phyloP scores from a whole-genome alignment of 2,797 vertebrate species.

The Lagorchestes hirsutus region DNA sequence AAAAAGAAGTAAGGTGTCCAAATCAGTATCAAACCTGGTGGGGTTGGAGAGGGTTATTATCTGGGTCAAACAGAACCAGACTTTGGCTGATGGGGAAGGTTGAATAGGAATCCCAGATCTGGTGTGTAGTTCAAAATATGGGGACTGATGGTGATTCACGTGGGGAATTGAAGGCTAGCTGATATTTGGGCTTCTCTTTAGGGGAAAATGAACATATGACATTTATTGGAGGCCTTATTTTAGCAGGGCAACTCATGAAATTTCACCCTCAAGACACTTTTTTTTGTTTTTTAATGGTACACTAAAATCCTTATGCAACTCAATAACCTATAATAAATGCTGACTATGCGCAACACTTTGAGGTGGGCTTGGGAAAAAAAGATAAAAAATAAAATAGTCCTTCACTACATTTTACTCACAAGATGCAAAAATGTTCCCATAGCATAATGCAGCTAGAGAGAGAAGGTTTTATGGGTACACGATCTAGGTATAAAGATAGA shows the following conservation, averaged over 20 bases:
- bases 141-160: background rate
- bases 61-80: background rate
- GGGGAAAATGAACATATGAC: background rate
- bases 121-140: background rate
- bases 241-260: background rate
- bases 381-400: background rate
- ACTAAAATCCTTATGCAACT: background rate
- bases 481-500: too few species aligned
- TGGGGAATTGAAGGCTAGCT: background rate
- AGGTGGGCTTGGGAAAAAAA: background rate
- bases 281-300: background rate
- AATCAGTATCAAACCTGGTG: background rate
- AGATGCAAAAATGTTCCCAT: background rate
- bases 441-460: background rate
- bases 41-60: background rate
- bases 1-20: background rate
- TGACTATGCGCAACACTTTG: background rate
- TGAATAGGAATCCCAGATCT: background rate
- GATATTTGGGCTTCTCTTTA: background rate
- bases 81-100: background rate
- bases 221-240: background rate
- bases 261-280: background rate
- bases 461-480: background rate
- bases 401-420: background rate
- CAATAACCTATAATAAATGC: background rate